Base-by-base conservation (phyloP, 2,113 vertebrate species). In the Peucedramus taeniatus region DNA sequence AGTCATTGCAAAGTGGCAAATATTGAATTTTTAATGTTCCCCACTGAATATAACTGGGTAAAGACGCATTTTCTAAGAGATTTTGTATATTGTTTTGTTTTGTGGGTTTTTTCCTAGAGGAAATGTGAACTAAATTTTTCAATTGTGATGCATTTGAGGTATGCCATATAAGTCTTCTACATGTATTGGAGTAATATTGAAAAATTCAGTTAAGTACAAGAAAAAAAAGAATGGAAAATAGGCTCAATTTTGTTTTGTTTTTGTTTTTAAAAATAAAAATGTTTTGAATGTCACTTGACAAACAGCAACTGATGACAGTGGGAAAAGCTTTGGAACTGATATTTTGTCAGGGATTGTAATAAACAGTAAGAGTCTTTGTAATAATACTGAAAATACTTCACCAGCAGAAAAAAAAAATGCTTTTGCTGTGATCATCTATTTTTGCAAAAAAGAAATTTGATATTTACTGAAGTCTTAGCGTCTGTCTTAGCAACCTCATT, bases 1-100 rank as follows among this genome's bases (percentile, higher is more conserved):
- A 95, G 80, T 89, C 68, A 75, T 60, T 89, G 88, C 83, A 78
- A 60, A 83, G 88, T 95, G 64, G 90, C 83, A 95, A 86, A 90
- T 90, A 89, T 6, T 97, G 88, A 93, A 96, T 96, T 94, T 97
- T 97, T 96, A 93, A 96, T 96, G 76, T 63, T 85, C 85, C 83
- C 83, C 11, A 15, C 76, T 86, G 94, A 90, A 74, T 80, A 57
- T 80, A 86, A 66, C 75, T 71, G 75, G n/a, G 50, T n/a, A 92
- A 92, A 91, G 53, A 85, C 60, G 80, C 19, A 66, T 85, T 96
- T 96, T 96, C 68, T 86, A 56, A 90, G 68, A 70, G 71, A 27
- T 90, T 93, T 88, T 92, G 54, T 93, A 47, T 63, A 53, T 83
- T 85, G 59, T 87, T 94, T 87, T 95, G 65, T 78, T 94, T 72